These are phyloP conservation scores for Lepidochrysops patricia DNA, from an alignment of 2,888 invertebrate species.

Conservation along the genomic window DNA sequence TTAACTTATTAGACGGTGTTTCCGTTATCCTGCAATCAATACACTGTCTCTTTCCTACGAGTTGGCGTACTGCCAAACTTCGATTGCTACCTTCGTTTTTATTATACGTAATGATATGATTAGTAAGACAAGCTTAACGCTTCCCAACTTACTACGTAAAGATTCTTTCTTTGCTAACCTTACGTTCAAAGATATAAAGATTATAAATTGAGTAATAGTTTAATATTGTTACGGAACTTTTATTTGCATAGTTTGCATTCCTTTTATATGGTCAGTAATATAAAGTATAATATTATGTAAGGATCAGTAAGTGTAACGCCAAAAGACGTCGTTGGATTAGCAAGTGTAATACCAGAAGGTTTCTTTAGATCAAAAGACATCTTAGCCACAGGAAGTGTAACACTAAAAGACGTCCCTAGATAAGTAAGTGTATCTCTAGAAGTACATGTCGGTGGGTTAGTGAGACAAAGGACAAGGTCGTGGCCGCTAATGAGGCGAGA, in stretches of 20 bases:
- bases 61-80: not conserved
- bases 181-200: too few species aligned
- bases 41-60: not conserved
- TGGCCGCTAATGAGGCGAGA: not conserved
- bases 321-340: not conserved
- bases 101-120: not conserved
- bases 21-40: not conserved
- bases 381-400: not conserved
- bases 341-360: too few species aligned
- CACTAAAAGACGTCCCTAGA: too few species aligned
- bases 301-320: too few species aligned
- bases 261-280: too few species aligned
- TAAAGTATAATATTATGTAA: too few species aligned
- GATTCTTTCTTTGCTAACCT: too few species aligned
- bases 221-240: too few species aligned
- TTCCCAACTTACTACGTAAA: not conserved
- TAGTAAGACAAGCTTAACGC: not conserved
- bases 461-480: conserved; percentile 3
- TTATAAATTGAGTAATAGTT: not conserved
- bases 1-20: not conserved
- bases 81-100: not conserved
- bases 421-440: too few species aligned
- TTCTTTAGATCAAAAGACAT: too few species aligned
- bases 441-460: not conserved
- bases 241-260: too few species aligned